Conservation (phyloP, 1,140 invertebrate species). For the Laupala kohalensis region DNA sequence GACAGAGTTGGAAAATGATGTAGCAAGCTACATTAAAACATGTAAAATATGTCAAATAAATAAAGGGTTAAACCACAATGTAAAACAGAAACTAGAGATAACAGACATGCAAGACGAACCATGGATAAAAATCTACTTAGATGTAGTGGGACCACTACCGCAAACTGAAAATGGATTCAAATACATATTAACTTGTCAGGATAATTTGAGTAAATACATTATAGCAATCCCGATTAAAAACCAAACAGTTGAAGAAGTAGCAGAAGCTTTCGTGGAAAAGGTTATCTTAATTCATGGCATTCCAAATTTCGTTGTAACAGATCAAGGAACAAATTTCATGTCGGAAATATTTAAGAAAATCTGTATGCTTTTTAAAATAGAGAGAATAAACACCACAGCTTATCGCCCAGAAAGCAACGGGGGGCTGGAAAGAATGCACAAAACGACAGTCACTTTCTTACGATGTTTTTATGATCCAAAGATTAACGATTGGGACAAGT, state of each 20-base stretch:
- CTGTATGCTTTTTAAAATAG: conserved; percentile 20
- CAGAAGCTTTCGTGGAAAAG: neutral
- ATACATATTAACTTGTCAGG: neutral
- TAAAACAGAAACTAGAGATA: neutral
- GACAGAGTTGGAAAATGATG: neutral
- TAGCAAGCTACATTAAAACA: neutral
- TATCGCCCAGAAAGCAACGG: conserved; percentile 26
- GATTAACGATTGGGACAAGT: conserved; percentile 22
- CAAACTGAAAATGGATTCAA: neutral
- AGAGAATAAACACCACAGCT: conserved; percentile 20
- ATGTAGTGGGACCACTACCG: neutral
- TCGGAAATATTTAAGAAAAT: conserved; percentile 4
- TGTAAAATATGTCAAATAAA: conserved; percentile 1
- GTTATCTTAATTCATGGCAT: neutral
- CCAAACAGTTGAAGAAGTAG: neutral
- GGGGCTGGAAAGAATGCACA: conserved; percentile 24
- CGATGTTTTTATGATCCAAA: conserved; percentile 21
- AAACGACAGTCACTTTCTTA: conserved; percentile 23
- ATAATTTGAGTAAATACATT: neutral
- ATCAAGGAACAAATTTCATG: neutral
- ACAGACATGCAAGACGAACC: neutral
- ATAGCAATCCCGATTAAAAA: neutral
- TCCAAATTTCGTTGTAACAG: neutral
- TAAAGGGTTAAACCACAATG: neutral
- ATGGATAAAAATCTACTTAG: neutral